Evolutionary conservation across 1,140 invertebrate species (phyloP).

Genomic region (Leguminivora glycinivorella): DNA sequence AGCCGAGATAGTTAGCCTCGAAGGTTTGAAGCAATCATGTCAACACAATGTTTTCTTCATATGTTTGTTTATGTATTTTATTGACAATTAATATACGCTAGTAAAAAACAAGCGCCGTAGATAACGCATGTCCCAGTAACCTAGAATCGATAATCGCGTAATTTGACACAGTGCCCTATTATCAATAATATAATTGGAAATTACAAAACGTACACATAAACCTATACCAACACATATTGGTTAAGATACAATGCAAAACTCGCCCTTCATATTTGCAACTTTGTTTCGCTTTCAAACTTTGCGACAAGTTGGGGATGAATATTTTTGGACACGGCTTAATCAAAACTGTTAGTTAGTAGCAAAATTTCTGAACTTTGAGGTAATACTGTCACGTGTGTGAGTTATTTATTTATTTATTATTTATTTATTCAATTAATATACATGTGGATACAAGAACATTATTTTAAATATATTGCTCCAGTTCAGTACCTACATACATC

Average conservation of each 20-base stretch:
- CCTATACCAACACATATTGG: background rate
- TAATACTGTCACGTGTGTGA: background rate
- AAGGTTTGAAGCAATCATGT: background rate
- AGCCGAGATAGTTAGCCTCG: no score
- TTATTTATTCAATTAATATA: no score
- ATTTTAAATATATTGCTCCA: no score
- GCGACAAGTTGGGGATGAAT: background rate
- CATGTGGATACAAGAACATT: no score
- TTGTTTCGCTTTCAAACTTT: slow-evolving; percentile 8
- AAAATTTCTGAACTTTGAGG: background rate
- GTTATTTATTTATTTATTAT: no score
- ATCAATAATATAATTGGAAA: background rate
- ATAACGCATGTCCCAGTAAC: slow-evolving; percentile 6
- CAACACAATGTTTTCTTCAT: background rate
- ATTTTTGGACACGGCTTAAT: slow-evolving; percentile 12
- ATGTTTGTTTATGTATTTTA: background rate
- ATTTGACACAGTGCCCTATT: slow-evolving; percentile 12
- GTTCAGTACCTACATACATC: no score
- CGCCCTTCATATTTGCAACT: background rate
- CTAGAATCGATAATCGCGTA: slow-evolving; percentile 4
- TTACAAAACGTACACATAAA: background rate
- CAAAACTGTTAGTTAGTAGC: background rate
- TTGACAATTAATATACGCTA: background rate
- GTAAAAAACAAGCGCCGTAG: background rate
- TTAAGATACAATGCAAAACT: background rate